phyloP scores from a whole-genome alignment of 2,797 vertebrate genomes.

The Onychomys torridus region DNA sequence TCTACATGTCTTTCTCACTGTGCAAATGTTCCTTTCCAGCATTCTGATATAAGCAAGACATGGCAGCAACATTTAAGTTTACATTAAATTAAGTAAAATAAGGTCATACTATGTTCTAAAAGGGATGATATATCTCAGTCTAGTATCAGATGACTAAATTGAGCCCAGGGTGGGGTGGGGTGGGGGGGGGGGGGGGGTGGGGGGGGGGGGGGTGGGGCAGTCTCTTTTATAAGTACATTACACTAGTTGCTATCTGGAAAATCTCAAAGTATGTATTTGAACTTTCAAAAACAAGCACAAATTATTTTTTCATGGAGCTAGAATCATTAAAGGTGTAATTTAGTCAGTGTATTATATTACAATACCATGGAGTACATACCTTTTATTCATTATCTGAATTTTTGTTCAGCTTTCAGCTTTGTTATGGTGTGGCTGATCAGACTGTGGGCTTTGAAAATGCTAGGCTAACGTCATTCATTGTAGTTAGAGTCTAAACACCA shows the following conservation, averaged over 20 bases:
- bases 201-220: no score
- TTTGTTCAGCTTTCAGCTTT: not conserved
- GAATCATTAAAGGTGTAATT: not conserved
- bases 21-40: not conserved
- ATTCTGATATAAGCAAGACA: not conserved
- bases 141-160: not conserved
- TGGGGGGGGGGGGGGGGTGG: no score
- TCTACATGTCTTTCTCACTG: not conserved
- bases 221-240: not conserved
- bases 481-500: not conserved
- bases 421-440: not conserved
- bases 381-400: not conserved
- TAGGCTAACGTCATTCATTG: no score
- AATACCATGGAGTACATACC: rapidly evolving
- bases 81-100: not conserved
- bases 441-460: not conserved
- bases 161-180: no score
- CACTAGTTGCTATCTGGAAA: not conserved
- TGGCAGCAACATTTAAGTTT: not conserved
- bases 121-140: not conserved
- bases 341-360: not conserved
- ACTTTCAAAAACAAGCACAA: not conserved
- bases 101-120: not conserved
- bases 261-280: not conserved
- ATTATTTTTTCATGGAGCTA: not conserved